Conservation (phyloP, 1,140 invertebrate species). For the Apolygus lucorum region DNA sequence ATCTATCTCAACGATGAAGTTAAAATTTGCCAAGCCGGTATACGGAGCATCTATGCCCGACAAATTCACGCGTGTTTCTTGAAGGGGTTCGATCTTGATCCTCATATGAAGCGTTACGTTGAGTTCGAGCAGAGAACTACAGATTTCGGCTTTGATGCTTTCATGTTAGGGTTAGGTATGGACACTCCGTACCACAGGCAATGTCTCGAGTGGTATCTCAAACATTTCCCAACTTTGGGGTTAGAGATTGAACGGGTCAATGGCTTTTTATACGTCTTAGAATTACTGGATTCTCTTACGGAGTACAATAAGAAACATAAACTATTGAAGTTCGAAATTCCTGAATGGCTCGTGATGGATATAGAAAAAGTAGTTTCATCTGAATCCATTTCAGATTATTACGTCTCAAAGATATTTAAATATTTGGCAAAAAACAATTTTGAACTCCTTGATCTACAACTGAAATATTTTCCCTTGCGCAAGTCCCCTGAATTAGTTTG, state of each 20-base stretch:
- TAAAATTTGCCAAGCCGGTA: neutral
- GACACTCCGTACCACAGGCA: conserved; percentile 16
- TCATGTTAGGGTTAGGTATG: neutral
- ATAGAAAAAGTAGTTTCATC: too few relatives aligned
- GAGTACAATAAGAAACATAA: conserved; percentile 7
- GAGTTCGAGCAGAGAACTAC: neutral
- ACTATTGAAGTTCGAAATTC: too few relatives aligned
- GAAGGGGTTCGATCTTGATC: neutral
- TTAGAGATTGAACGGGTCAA: neutral
- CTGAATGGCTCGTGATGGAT: too few relatives aligned
- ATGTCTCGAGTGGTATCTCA: conserved; percentile 15
- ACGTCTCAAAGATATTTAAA: too few relatives aligned
- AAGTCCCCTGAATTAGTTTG: neutral
- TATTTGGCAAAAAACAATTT: too few relatives aligned
- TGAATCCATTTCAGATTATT: too few relatives aligned
- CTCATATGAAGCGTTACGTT: neutral
- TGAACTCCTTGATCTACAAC: too few relatives aligned
- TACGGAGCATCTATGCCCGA: neutral
- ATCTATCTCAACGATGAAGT: conserved; percentile 10
- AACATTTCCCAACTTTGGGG: neutral
- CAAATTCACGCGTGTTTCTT: neutral
- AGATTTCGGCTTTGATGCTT: neutral
- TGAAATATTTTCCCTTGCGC: neutral
- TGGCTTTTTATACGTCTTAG: too few relatives aligned
- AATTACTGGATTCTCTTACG: too few relatives aligned